A percentile compares a stretch with the other conserved stretches of the same genome.
Conservation (phyloP, 2,888 invertebrate species). For the Yponomeuta cagnagella region DNA sequence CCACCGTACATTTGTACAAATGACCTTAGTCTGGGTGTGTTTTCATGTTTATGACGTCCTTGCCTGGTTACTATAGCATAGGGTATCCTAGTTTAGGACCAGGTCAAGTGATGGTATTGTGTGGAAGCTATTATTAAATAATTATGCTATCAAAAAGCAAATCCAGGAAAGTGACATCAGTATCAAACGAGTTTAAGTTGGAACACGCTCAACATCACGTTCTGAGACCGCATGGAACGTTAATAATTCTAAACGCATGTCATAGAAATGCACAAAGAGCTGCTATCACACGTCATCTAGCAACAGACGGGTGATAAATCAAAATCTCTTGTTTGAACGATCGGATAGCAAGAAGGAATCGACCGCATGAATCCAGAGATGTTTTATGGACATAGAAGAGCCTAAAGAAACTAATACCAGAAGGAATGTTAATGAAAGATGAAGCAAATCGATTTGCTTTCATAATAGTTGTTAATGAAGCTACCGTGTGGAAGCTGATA, state of each 20-base stretch:
- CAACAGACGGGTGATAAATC: slow-evolving; percentile 51
- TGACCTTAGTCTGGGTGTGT: too few species aligned
- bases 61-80: too few species aligned
- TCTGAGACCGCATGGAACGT: not conserved
- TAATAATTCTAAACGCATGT: not conserved
- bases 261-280: slow-evolving; percentile 31
- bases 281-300: slow-evolving; percentile 42
- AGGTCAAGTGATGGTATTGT: too few species aligned
- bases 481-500: not conserved
- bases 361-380: not conserved
- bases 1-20: too few species aligned
- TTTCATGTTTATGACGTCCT: too few species aligned
- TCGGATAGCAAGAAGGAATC: not conserved
- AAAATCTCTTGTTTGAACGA: slow-evolving; percentile 31
- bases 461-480: slow-evolving; percentile 10
- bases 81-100: too few species aligned
- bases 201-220: not conserved
- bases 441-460: not conserved
- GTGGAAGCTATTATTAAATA: too few species aligned
- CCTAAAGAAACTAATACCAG: not conserved
- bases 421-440: not conserved
- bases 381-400: not conserved
- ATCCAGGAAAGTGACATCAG: too few species aligned
- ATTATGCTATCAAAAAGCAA: too few species aligned
- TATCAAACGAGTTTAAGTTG: too few species aligned